Base-by-base conservation (phyloP, 2,888 invertebrate genomes). In the Amblyjoppa proteus region DNA sequence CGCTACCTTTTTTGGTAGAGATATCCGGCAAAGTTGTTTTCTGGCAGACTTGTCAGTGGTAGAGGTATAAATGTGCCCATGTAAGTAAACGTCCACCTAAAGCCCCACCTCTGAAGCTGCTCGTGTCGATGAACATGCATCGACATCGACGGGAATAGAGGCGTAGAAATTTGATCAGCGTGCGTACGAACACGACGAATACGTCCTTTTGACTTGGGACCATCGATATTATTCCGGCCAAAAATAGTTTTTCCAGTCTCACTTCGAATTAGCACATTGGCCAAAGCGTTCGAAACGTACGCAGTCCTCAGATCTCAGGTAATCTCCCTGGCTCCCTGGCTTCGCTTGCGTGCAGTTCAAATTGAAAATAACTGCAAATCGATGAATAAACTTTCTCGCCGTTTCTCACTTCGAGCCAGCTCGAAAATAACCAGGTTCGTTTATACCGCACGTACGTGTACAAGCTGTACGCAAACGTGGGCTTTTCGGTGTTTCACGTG, bases 371-470 rank as follows among this genome's bases (percentile, higher is more conserved):
- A 51, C 34, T 64, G 61, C 38, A 56, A 69, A 56, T 56, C 68
- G 38, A 77, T 77, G 58, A 66, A 20, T 11, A 64, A 64, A 34
- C 38, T 45, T 13, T 61, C 41, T 73, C 58, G 51, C 20, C 49
- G 34, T 58, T 70, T 45, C 31, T 49, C 49, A 45, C 31, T 53
- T 53, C 34, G 69, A 64, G 66, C 20, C 49, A 53, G 73, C 68
- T 81, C 73, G 49, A 53, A 53, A 58, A 68, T 73, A 81, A 81
- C 28, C 45, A 68, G 56, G 51, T 81, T 76, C 61, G 79, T 64
- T 70, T 45, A 41, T 58, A 66, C 41, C 20, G 20, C 56, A 25
- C 51, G 56, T 34, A 69, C 71, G 66, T 66, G 80, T 76, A 66
- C 73, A 58, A 51, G 49, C 56, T n/a, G 51, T 38, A 58, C 73